Evolutionary conservation across 2,888 invertebrate species (phyloP), one percentile per base, ranked within the genome.

Genomic region (Hypselothyrea guttata): DNA sequence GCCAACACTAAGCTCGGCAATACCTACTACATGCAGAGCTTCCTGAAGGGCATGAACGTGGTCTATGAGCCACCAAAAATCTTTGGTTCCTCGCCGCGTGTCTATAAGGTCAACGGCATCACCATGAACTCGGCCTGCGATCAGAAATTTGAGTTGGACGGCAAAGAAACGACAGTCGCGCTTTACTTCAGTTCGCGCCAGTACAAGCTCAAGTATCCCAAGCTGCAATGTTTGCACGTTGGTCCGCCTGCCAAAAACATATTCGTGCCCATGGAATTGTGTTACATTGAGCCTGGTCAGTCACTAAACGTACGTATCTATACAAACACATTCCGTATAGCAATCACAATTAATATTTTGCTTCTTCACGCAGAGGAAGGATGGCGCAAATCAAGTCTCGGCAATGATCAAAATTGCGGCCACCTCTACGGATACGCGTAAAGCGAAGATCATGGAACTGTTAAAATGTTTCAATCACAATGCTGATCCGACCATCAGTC

Each of bases 391-490:
- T 27, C 98, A 98, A 89, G 95, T 98, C 0, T 91, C 95, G 0
- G 93, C 92, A 0, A 97, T 99, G 97, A 97, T 99, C 48, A 93
- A 91, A 86, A 91, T 92, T 34, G 96, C 98, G 0, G 98, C 98
- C 0, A 94, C 96, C 0, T 92, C 93, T 0, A 96, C 98, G 0
- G 91, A 92, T 7, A 92, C 91, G 8, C 92, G 99, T 15, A 95
- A 96, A 86, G 67, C 89, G 0, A 97, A 97, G 89, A 98, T 99
- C 51, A 92, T 94, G 87, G 92, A 93, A 45, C 56, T 89, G 28
- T 51, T 90, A 0, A 1, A 31, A 1, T 64, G 65, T 47, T 88
- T 88, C 35, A 11, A 85, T 0, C 88, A 89, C 56, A 88, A 89
- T 28, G 1, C 1, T 0, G 74, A 86, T 86, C 89, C 92, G 0